phyloP scores from a whole-genome alignment of 2,888 invertebrate genomes.

The Trissolcus brochymenae region DNA sequence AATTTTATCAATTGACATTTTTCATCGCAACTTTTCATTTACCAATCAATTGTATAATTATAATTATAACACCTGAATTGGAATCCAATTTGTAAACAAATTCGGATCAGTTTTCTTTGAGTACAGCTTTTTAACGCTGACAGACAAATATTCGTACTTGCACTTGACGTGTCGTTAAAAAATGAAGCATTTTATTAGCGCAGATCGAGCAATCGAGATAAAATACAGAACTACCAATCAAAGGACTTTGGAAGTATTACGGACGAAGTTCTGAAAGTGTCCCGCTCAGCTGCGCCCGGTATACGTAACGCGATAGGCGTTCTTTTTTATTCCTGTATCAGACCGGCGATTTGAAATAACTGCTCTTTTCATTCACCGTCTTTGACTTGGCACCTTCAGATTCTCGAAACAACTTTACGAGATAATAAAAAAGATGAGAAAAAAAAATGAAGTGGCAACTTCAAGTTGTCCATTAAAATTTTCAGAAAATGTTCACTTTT shows the following conservation, averaged over 20 bases:
- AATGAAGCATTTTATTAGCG: conserved; percentile 43
- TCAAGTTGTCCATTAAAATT: no score
- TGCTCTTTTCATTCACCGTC: conserved; percentile 43
- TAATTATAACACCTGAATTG: no score
- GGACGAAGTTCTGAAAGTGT: conserved; percentile 42
- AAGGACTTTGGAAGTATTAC: conserved; percentile 46
- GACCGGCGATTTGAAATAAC: conserved; percentile 41
- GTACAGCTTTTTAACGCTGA: conserved; percentile 25
- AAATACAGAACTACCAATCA: conserved; percentile 50
- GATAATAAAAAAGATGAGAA: neutral
- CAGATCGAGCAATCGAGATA: conserved; percentile 45
- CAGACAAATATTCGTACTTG: conserved; percentile 39
- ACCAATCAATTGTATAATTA: neutral
- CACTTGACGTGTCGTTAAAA: conserved; percentile 43
- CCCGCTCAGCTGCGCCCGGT: conserved; percentile 44
- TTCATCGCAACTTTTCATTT: no score
- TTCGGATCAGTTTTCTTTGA: neutral
- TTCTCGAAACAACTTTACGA: neutral
- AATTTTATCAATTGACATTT: no score
- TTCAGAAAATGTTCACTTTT: no score
- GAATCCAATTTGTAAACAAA: neutral
- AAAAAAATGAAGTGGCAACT: neutral
- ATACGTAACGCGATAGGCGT: conserved; percentile 17
- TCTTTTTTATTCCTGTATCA: conserved; percentile 39
- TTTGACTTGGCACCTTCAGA: conserved; percentile 38